Conservation (phyloP, 2,888 invertebrate species). For the Byasa hedistus region DNA sequence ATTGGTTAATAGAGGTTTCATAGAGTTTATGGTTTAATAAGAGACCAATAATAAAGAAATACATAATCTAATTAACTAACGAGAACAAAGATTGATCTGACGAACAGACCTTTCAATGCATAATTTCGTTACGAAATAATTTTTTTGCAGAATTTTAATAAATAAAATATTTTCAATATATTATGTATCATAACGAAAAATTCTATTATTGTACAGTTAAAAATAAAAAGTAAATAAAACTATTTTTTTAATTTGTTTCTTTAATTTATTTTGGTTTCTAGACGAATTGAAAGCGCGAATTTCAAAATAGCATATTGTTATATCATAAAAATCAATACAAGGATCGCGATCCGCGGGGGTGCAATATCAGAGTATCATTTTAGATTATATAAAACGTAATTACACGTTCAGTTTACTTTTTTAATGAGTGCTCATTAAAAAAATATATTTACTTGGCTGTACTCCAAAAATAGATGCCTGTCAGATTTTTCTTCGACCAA, state of each 20-base stretch:
- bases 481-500: constrained; percentile 47
- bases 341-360: constrained; percentile 4
- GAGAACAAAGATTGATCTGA: background rate
- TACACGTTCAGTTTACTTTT: constrained; percentile 2
- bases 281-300: constrained; percentile 41
- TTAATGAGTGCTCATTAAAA: constrained; percentile 30
- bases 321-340: constrained; percentile 49
- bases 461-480: constrained; percentile 56
- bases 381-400: constrained; percentile 19
- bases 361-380: constrained; percentile 12
- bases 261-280: constrained; percentile 15
- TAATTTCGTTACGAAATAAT: constrained; percentile 10
- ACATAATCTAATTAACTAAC: background rate
- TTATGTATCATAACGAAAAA: background rate
- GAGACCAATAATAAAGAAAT: background rate
- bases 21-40: background rate
- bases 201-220: background rate
- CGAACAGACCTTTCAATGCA: background rate
- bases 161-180: background rate
- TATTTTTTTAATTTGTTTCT: background rate
- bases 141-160: background rate
- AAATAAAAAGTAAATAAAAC: background rate
- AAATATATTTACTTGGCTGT: constrained; percentile 44
- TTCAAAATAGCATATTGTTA: constrained; percentile 43
- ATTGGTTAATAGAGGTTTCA: background rate